Conservation (phyloP, 2,888 invertebrate genomes). For the Isotomurus palustris region DNA sequence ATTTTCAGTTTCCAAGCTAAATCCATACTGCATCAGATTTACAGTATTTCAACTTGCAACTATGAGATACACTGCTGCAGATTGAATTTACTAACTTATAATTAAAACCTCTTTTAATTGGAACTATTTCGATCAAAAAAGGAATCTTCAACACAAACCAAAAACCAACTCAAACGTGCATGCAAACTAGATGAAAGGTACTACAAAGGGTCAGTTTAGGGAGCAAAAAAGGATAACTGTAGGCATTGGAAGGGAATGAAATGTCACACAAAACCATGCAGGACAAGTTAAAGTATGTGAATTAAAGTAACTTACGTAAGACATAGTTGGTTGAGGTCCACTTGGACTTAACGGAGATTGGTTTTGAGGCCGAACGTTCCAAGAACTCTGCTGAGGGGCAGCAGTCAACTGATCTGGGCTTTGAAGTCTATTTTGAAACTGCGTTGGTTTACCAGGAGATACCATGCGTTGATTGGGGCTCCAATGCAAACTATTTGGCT, state of each 20-base stretch:
- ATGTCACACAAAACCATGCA: neutral
- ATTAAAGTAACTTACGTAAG: slow-evolving; percentile 21
- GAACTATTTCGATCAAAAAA: neutral
- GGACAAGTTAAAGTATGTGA: neutral
- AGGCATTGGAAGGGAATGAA: neutral
- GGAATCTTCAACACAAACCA: neutral
- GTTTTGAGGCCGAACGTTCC: slow-evolving; percentile 22
- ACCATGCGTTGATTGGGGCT: neutral
- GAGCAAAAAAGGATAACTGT: neutral
- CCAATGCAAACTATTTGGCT: neutral
- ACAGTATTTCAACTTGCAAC: no score
- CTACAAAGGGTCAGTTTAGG: neutral
- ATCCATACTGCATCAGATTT: no score
- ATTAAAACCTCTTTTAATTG: no score
- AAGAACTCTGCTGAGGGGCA: slow-evolving; percentile 21
- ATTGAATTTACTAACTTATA: neutral
- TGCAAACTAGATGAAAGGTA: neutral
- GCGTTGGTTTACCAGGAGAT: neutral
- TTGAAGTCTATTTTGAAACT: neutral
- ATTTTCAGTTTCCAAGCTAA: slow-evolving; percentile 1
- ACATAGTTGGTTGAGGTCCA: slow-evolving; percentile 8
- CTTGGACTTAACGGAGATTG: slow-evolving; percentile 15
- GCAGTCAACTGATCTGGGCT: slow-evolving; percentile 4
- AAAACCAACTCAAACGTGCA: neutral
- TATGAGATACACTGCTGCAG: no score